Base-by-base conservation (phyloP, 2,888 invertebrate genomes). In the Drosophila atripex region DNA sequence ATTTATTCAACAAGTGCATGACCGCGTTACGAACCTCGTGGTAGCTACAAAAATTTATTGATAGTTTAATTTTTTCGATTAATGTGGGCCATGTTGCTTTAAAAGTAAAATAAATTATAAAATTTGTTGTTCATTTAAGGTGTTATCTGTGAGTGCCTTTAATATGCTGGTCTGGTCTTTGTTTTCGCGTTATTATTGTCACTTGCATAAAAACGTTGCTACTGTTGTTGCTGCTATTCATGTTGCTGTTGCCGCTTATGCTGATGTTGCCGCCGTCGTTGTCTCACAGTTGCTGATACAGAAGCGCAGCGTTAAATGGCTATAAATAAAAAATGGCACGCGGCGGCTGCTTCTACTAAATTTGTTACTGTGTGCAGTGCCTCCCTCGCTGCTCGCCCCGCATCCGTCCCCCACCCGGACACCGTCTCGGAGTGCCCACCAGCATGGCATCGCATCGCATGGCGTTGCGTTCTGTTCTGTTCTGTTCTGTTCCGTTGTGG, bases 271-370 rank as follows among this genome's bases (percentile, higher is more conserved):
- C 18, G 41, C 18, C 18, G 41, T 3, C 11, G 8, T 41, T 21
- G 49, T 18, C 39, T 16, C 39, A 18, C 30, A 63, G 52, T 45
- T 47, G 58, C 45, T 68, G 61, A 55, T 73, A 35, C 35, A 64
- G 50, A 30, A 60, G 71, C 46, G 53, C 46, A 47, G 53, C 61
- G 39, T 65, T 60, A 64, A 63, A 71, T 49, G 68, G 71, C 82
- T 88, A 84, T 74, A 79, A 88, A 88, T 88, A 88, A 80, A 63
- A 71, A 79, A 69, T 80, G 86, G 76, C 88, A 84, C 86, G 87
- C 88, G 80, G 86, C 72, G 54, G 50, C 53, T 61, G 75, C 47
- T 55, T 63, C 52, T 57, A 28, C 52, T 35, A 43, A 43, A 60
- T 59, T 51, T 9, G 41, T 41, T 21, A 41, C 18, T 43, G 43